Percentiles rank a stretch among this genome's conserved stretches.
These are phyloP conservation scores for Probaryconus sp. DNA, from an alignment of 1,140 invertebrate genomes.

Conservation along the genomic window DNA sequence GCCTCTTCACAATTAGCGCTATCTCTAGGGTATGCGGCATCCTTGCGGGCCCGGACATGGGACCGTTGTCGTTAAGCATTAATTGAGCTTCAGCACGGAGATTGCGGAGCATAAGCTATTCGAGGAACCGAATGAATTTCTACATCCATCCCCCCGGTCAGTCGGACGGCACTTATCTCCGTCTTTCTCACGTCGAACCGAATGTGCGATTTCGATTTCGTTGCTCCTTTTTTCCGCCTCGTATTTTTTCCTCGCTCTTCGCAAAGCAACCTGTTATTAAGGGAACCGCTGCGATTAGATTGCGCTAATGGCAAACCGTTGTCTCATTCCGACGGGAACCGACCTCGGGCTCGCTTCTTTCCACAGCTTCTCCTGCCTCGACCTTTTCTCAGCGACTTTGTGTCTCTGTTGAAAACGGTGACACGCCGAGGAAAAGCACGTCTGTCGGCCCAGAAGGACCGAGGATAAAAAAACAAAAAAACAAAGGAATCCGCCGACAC, in stretches of 20 bases:
- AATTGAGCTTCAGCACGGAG: slow-evolving; percentile 56
- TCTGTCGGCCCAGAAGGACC: slow-evolving; percentile 7
- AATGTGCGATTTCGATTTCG: slow-evolving; percentile 9
- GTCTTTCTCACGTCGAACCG: slow-evolving; percentile 20
- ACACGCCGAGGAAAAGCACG: slow-evolving; percentile 17
- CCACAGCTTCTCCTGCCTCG: slow-evolving; percentile 17
- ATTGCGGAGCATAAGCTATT: slow-evolving; percentile 53
- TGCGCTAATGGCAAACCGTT: slow-evolving; percentile 72
- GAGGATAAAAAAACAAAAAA: too few species aligned
- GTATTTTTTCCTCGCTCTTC: slow-evolving; percentile 46
- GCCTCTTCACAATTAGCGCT: slow-evolving; percentile 54
- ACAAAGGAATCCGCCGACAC: background rate
- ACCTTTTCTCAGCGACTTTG: slow-evolving; percentile 31
- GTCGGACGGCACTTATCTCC: slow-evolving; percentile 24
- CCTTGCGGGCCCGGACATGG: slow-evolving; percentile 32
- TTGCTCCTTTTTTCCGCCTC: slow-evolving; percentile 39
- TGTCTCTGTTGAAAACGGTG: slow-evolving; percentile 32
- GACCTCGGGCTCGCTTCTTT: slow-evolving; percentile 54
- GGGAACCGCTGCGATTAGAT: slow-evolving; percentile 67
- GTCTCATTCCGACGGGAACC: slow-evolving; percentile 63
- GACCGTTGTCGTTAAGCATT: slow-evolving; percentile 61
- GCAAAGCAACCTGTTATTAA: slow-evolving; percentile 61
- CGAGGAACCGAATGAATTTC: slow-evolving; percentile 48
- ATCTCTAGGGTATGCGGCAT: slow-evolving; percentile 32
- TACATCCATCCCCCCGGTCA: slow-evolving; percentile 25